Conservation (phyloP, 2,797 vertebrate species). For the Esox lucius region DNA sequence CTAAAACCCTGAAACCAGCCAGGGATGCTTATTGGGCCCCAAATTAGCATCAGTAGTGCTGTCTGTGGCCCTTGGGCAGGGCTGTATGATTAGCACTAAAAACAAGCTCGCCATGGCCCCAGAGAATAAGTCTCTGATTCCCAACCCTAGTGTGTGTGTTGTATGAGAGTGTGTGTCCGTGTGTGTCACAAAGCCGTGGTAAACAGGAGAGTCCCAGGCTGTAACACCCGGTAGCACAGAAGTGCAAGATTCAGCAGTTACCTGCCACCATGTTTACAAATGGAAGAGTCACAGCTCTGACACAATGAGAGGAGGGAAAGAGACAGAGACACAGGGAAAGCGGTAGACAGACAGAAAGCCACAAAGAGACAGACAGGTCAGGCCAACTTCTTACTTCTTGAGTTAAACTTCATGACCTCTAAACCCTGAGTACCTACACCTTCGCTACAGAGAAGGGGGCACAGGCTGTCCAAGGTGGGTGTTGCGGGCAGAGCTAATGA, state of each 20-base stretch:
- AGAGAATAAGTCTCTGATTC: neutral
- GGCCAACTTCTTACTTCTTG: neutral
- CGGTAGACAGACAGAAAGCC: neutral
- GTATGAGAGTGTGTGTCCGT: neutral
- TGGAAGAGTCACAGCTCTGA: conserved; percentile 27
- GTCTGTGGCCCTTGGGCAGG: conserved; percentile 47
- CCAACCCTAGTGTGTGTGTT: neutral
- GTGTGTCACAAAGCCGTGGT: conserved; percentile 45
- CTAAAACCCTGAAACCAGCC: conserved; percentile 50
- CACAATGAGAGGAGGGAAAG: conserved; percentile 17
- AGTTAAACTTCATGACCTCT: no score
- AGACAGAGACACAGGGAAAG: conserved; percentile 25
- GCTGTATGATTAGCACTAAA: conserved; percentile 53
- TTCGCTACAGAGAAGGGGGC: neutral
- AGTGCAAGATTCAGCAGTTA: conserved; percentile 66
- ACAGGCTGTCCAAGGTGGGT: neutral
- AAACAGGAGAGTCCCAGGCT: conserved; percentile 43
- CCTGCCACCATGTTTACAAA: conserved; percentile 58
- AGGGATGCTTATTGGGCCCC: conserved; percentile 68
- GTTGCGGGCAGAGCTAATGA: neutral
- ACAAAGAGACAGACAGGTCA: neutral
- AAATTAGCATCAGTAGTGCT: conserved; percentile 36
- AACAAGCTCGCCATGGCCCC: conserved; percentile 20
- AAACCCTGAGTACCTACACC: neutral
- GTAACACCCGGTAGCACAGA: conserved; percentile 60